Evolutionary conservation across 2,113 vertebrate genomes (phyloP).

Genomic region (Silurus meridionalis): DNA sequence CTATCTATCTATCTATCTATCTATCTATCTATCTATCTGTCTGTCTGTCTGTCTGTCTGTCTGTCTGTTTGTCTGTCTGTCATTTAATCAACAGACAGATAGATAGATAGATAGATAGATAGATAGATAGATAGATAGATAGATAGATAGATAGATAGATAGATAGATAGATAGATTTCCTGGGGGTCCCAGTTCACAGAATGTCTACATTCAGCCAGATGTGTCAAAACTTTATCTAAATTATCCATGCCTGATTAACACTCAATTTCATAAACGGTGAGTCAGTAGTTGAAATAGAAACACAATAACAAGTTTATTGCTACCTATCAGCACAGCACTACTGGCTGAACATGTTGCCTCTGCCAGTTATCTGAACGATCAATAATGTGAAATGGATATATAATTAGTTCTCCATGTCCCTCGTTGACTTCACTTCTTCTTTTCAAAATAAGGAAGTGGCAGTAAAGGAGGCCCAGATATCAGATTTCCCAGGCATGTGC

Average conservation of each 20-base stretch:
- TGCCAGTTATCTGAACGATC: neutral
- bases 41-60: too few species aligned
- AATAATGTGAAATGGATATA: neutral
- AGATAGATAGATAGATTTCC: too few species aligned
- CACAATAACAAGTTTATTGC: neutral
- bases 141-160: too few species aligned
- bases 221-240: neutral
- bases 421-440: slow-evolving; percentile 11
- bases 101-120: too few species aligned
- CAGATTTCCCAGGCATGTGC: neutral
- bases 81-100: too few species aligned
- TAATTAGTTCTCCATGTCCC: neutral
- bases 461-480: neutral
- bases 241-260: neutral
- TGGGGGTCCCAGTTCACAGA: too few species aligned
- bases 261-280: neutral
- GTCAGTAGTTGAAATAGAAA: neutral
- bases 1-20: neutral
- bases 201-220: neutral
- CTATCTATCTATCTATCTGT: too few species aligned
- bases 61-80: too few species aligned
- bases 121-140: too few species aligned
- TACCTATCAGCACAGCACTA: neutral
- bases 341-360: neutral
- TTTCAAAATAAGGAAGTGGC: neutral